phyloP scores from a whole-genome alignment of 2,113 vertebrate genomes.

The Pluvianellus socialis region DNA sequence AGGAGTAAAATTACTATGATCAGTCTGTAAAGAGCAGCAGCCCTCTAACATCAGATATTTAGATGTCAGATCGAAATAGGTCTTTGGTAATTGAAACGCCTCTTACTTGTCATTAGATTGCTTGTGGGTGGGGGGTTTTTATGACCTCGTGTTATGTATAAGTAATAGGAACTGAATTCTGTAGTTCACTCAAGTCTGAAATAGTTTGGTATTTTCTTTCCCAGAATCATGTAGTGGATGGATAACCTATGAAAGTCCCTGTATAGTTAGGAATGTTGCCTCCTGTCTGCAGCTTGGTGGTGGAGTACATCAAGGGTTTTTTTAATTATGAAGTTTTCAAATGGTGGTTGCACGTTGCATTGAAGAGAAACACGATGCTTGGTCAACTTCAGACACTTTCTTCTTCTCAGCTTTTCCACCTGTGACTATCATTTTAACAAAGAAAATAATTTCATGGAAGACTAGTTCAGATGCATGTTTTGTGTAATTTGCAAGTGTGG shows the following conservation, averaged over 20 bases:
- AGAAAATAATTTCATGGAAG: slow-evolving; percentile 43
- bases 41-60: background rate
- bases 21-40: background rate
- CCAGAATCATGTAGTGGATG: background rate
- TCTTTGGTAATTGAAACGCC: background rate
- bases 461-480: background rate
- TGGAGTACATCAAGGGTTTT: background rate
- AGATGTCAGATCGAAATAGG: background rate
- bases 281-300: background rate
- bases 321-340: background rate
- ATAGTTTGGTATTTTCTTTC: background rate
- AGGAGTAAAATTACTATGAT: background rate
- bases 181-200: background rate
- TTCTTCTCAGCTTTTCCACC: background rate
- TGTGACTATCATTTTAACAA: background rate
- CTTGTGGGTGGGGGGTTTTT: background rate
- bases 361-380: background rate
- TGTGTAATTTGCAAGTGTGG: background rate
- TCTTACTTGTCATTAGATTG: background rate
- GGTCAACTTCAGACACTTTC: background rate
- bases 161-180: background rate
- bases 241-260: background rate
- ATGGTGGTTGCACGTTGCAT: background rate
- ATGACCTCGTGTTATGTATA: background rate
- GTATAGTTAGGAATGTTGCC: background rate